These are phyloP conservation scores for Drosophila tristis DNA, from an alignment of 1,140 invertebrate species.

Conservation along the genomic window DNA sequence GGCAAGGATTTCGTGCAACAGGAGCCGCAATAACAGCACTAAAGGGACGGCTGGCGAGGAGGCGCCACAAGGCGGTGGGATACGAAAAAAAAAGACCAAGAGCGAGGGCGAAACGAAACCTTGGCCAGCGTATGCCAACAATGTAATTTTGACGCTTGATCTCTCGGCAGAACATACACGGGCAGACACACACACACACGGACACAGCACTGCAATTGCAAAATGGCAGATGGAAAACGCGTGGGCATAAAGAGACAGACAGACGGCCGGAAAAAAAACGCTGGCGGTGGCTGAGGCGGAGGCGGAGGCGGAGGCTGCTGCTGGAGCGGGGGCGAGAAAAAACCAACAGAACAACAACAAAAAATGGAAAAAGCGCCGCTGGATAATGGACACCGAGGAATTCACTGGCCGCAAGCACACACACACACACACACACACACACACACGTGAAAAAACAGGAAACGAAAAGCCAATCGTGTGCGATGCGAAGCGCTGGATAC, in stretches of 20 bases:
- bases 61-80: constrained; percentile 10
- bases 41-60: constrained; percentile 2
- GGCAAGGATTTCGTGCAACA: constrained; percentile 75
- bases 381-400: constrained; percentile 71
- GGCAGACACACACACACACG: constrained; percentile 33
- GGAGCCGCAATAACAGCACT: constrained; percentile 58
- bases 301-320: too few species aligned
- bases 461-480: not conserved
- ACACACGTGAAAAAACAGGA: constrained; percentile 27
- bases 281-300: not conserved
- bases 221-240: constrained; percentile 41
- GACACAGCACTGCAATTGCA: constrained; percentile 25
- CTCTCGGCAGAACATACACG: constrained; percentile 39
- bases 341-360: constrained; percentile 14
- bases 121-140: constrained; percentile 76
- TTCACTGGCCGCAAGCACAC: constrained; percentile 30
- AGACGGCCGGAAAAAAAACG: constrained; percentile 1
- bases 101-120: constrained; percentile 35
- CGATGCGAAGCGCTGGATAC: not conserved
- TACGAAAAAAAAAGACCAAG: not conserved
- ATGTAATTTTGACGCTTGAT: constrained; percentile 82
- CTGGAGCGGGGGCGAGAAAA: not conserved
- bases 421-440: not conserved
- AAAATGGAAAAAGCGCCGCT: constrained; percentile 34
- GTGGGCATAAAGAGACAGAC: constrained; percentile 14